These are phyloP conservation scores for Synanthedon myopaeformis DNA, from an alignment of 2,888 invertebrate species.

Conservation along the genomic window DNA sequence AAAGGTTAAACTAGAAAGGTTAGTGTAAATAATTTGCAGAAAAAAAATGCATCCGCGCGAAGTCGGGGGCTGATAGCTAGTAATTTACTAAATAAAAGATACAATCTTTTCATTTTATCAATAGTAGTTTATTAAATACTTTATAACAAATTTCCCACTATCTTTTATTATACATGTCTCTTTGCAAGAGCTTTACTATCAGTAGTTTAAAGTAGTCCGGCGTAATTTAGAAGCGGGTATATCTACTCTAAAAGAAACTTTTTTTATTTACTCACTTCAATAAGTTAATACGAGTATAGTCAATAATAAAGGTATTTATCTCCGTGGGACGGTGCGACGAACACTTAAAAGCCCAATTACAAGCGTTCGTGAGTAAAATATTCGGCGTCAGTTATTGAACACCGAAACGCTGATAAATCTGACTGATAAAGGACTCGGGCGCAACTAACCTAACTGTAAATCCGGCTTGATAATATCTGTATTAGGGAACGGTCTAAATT, in stretches of 20 bases:
- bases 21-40: too few species aligned
- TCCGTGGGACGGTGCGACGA: background rate
- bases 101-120: too few species aligned
- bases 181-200: background rate
- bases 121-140: too few species aligned
- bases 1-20: too few species aligned
- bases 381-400: slow-evolving; percentile 22
- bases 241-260: background rate
- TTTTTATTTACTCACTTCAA: too few species aligned
- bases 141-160: too few species aligned
- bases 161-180: too few species aligned
- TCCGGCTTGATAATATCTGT: slow-evolving; percentile 32
- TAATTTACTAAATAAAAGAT: too few species aligned
- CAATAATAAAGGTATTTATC: background rate
- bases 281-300: slow-evolving; percentile 7
- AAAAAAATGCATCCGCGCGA: too few species aligned
- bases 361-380: slow-evolving; percentile 33
- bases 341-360: slow-evolving; percentile 25
- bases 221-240: too few species aligned
- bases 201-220: slow-evolving; percentile 3
- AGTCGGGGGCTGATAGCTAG: too few species aligned
- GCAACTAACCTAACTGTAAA: slow-evolving; percentile 22
- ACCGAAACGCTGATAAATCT: slow-evolving; percentile 24
- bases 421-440: slow-evolving; percentile 38
- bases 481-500: slow-evolving; percentile 17